Evolutionary conservation across 1,140 invertebrate species (phyloP).

Genomic region (Bactericera cockerelli): DNA sequence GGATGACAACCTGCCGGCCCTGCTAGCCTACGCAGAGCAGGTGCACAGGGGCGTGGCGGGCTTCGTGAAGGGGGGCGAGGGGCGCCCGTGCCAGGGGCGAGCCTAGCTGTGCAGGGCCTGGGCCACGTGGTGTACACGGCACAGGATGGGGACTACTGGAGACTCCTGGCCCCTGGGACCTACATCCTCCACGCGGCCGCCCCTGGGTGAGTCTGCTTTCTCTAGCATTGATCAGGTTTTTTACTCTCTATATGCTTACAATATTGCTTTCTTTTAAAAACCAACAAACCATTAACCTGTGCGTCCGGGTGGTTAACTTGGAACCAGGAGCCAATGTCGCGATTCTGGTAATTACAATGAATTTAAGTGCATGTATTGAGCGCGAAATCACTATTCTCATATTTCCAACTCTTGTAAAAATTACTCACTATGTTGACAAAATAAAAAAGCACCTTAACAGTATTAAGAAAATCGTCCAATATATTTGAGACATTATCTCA

Average conservation of each 20-base stretch:
- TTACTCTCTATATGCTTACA: no score
- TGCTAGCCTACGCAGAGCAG: conserved; percentile 77
- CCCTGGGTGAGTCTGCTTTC: conserved; percentile 39
- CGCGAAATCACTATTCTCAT: no score
- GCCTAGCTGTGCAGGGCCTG: conserved; percentile 53
- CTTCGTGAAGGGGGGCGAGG: conserved; percentile 60
- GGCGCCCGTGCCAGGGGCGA: conserved; percentile 55
- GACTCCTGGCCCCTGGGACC: conserved; percentile 68
- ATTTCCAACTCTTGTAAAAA: no score
- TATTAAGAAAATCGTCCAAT: no score
- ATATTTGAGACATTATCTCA: no score
- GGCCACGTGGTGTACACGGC: conserved; percentile 52
- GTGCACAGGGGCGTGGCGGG: conserved; percentile 78
- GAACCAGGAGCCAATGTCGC: no score
- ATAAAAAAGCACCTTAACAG: no score
- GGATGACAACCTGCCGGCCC: conserved; percentile 71
- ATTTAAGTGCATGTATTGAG: no score
- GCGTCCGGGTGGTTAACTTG: neutral
- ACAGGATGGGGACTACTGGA: conserved; percentile 78
- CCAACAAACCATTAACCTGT: neutral
- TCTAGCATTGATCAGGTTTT: neutral
- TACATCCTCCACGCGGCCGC: conserved; percentile 67
- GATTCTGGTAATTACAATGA: no score
- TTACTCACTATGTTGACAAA: no score
- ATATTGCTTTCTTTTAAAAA: neutral